Evolutionary conservation across 2,797 vertebrate species (phyloP).

Genomic region (Thripadectes ignobilis): DNA sequence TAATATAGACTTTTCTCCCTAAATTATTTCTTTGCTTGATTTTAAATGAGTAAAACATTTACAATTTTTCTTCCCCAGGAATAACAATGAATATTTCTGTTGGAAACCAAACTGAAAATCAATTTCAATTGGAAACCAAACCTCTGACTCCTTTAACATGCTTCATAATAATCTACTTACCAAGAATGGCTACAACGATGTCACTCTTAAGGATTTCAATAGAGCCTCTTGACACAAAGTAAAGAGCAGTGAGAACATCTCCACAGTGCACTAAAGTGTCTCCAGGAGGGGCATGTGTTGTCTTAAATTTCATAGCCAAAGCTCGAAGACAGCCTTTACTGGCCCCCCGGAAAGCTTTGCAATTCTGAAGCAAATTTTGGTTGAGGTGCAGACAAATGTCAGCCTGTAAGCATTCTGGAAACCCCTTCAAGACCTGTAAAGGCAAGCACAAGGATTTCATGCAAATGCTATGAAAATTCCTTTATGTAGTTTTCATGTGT

Average conservation of each 20-base stretch:
- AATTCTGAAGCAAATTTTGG: conserved; percentile 89
- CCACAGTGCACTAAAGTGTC: conserved; percentile 96
- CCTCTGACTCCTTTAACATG: neutral
- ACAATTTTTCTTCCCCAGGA: neutral
- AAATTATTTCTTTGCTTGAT: neutral
- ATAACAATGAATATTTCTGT: neutral
- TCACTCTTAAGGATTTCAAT: conserved; percentile 98
- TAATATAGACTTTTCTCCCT: neutral
- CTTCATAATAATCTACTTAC: conserved; percentile 77
- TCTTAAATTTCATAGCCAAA: conserved; percentile 97
- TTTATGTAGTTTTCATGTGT: conserved; percentile 2
- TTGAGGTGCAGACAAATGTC: conserved; percentile 99
- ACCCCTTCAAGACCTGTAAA: conserved; percentile 95
- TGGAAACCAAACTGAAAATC: too few relatives aligned
- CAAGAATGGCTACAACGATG: conserved; percentile 96
- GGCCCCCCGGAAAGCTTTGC: conserved; percentile 94
- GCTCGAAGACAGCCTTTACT: conserved; percentile 97
- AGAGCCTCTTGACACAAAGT: conserved; percentile 95
- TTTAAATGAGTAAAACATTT: neutral
- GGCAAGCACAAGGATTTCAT: conserved; percentile 70
- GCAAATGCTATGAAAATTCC: neutral
- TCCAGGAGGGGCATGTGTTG: conserved; percentile 94
- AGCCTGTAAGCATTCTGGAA: conserved; percentile 98
- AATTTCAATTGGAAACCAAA: neutral
- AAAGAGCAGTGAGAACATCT: conserved; percentile 94